Percentiles rank a stretch among this genome's conserved stretches.
These are phyloP conservation scores for Drosophila kikkawai DNA, from an alignment of 1,140 invertebrate genomes.

Conservation along the genomic window DNA sequence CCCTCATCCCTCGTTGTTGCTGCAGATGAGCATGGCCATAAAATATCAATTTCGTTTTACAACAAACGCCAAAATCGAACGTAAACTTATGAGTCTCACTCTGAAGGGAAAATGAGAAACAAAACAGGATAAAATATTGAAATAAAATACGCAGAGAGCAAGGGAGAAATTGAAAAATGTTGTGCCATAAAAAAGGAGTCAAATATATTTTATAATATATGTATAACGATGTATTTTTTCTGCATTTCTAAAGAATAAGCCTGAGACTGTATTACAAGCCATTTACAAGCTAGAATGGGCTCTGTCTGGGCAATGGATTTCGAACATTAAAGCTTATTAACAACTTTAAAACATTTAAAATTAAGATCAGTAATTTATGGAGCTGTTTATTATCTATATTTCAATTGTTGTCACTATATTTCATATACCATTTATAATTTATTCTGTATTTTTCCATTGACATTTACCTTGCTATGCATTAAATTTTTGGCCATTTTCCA, in stretches of 20 bases:
- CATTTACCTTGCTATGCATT: constrained; percentile 23
- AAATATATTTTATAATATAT: constrained; percentile 48
- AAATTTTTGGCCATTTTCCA: constrained; percentile 18
- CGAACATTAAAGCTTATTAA: neutral
- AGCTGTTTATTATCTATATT: constrained; percentile 5
- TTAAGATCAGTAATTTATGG: neutral
- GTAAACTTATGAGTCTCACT: constrained; percentile 72
- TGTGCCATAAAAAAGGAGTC: constrained; percentile 72
- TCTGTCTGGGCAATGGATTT: neutral
- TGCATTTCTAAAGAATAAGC: constrained; percentile 40
- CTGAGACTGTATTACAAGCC: constrained; percentile 33
- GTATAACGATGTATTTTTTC: constrained; percentile 41
- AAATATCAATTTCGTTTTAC: constrained; percentile 83
- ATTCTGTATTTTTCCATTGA: neutral
- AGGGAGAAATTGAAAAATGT: constrained; percentile 72
- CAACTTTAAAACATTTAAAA: neutral
- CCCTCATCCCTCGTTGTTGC: neutral
- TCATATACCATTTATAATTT: constrained; percentile 1
- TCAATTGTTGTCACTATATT: constrained; percentile 35
- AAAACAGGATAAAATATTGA: constrained; percentile 65
- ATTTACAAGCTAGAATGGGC: constrained; percentile 17
- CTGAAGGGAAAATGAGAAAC: constrained; percentile 17
- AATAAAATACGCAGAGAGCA: constrained; percentile 55
- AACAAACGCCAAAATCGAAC: constrained; percentile 81
- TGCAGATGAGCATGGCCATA: constrained; percentile 79